Conservation (phyloP, 2,888 invertebrate species). For the Harmothoe impar region DNA sequence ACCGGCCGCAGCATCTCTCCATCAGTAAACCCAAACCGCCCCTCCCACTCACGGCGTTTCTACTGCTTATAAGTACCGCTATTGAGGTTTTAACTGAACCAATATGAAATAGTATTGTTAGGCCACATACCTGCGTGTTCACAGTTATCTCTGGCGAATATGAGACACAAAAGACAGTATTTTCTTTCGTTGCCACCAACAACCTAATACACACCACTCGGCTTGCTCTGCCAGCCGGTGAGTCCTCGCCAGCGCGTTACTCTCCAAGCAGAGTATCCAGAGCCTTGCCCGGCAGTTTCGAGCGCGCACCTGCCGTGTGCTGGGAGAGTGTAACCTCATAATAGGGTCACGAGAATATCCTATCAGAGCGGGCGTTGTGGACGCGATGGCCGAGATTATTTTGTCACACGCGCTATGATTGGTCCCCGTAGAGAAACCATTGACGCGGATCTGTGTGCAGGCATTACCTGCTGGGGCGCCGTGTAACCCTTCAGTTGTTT, state of each 20-base stretch:
- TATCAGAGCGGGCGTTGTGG: not conserved
- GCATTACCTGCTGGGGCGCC: not conserved
- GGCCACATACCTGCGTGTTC: slow-evolving; percentile 17
- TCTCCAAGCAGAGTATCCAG: not conserved
- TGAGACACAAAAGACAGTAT: slow-evolving; percentile 6
- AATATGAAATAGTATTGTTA: not conserved
- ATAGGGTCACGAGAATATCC: not conserved
- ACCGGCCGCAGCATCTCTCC: not conserved
- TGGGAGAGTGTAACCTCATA: not conserved
- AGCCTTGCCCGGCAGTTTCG: not conserved
- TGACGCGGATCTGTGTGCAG: slow-evolving; percentile 24
- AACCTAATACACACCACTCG: slow-evolving; percentile 7
- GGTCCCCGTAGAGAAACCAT: not conserved
- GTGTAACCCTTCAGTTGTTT: not conserved
- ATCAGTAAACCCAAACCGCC: not conserved
- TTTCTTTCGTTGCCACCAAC: slow-evolving; percentile 51
- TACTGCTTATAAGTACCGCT: not conserved
- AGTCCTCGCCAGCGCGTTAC: not conserved
- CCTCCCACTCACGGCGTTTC: not conserved
- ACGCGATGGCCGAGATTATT: not conserved
- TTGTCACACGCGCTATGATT: not conserved
- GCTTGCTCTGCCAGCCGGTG: not conserved
- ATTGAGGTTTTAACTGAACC: not conserved
- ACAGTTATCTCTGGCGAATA: not conserved
- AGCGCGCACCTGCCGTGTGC: not conserved